phyloP scores from a whole-genome alignment of 2,797 vertebrate genomes.

The Parotocinclus haroldoi region DNA sequence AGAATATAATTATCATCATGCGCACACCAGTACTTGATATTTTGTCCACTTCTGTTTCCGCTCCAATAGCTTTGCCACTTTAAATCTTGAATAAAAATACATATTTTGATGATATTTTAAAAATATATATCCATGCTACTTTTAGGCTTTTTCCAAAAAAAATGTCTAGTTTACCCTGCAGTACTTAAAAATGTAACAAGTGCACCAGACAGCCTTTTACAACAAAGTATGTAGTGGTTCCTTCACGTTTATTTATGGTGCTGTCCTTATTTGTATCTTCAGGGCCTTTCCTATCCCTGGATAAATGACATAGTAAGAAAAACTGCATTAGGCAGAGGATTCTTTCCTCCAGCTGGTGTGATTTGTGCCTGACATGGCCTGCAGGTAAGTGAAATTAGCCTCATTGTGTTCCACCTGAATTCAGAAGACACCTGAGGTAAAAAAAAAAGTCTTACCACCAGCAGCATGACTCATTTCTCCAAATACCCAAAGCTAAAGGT shows the following conservation, averaged over 20 bases:
- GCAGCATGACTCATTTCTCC: conserved; percentile 12
- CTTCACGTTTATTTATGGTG: conserved; percentile 19
- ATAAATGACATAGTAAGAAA: conserved; percentile 16
- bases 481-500: conserved; percentile 23
- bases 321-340: conserved; percentile 6
- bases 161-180: too few relatives aligned
- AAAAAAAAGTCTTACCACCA: conserved; percentile 12
- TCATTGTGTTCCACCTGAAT: conserved; percentile 12
- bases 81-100: too few relatives aligned
- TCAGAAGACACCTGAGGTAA: conserved; percentile 13
- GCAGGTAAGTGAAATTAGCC: conserved; percentile 23
- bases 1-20: too few relatives aligned
- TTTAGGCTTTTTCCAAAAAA: too few relatives aligned
- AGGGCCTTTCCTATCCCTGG: conserved; percentile 8
- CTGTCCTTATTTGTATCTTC: conserved; percentile 11
- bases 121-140: too few relatives aligned
- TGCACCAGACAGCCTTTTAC: too few relatives aligned
- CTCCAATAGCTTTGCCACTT: too few relatives aligned
- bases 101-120: too few relatives aligned
- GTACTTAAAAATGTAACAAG: too few relatives aligned
- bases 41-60: too few relatives aligned
- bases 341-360: conserved; percentile 18
- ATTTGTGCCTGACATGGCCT: conserved; percentile 31
- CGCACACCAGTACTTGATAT: too few relatives aligned
- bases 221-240: not conserved